Evolutionary conservation across 2,797 vertebrate genomes (phyloP), one percentile per base, ranked within the genome.

Genomic region (Enteromius viviparus): DNA sequence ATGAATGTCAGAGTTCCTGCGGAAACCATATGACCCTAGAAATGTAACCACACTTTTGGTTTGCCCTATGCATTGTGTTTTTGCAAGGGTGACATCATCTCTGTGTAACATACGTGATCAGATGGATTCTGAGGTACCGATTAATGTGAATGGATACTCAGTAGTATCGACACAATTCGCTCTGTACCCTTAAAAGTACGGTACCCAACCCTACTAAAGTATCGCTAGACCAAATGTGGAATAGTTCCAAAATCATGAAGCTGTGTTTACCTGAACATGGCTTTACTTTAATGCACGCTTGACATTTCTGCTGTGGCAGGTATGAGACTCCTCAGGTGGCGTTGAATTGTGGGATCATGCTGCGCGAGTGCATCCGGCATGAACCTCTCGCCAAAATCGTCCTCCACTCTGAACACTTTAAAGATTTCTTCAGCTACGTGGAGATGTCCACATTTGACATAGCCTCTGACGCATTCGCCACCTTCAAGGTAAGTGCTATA

Each of bases 401-500:
- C 34, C 96, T 99, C 0, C 95, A 96, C 82, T 98, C 98, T 0
- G 93, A 96, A 26, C 93, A 97, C 15, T 99, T 99, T 93, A 92
- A 94, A 92, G 94, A 94, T 87, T 98, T 99, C 93, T 99, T 99
- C 95, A 93, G 93, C 89, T 99, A 99, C 23, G 98, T 99, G 92
- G 97, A 99, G 89, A 95, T 99, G 95, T 98, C 97, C 88, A 98
- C 98, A n/a, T 99, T 99, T 87, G 98, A 99, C 93, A 99, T 99
- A 51, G 97, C 98, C 89, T 99, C 98, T 6, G 98, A 99, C 88
- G 98, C 98, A 84, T 99, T 99, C 87, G 97, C 98, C 92, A 99
- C 97, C 76, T 99, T 99, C 93, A 99, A 99, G 97, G 98, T 97
- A 92, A 91, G 76, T 47, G 6, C 58, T 49, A 15, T 3, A 32